Percentiles rank a stretch among this genome's conserved stretches.
Evolutionary conservation across 2,113 vertebrate genomes (phyloP).

Genomic region (Periophthalmodon schlosseri): DNA sequence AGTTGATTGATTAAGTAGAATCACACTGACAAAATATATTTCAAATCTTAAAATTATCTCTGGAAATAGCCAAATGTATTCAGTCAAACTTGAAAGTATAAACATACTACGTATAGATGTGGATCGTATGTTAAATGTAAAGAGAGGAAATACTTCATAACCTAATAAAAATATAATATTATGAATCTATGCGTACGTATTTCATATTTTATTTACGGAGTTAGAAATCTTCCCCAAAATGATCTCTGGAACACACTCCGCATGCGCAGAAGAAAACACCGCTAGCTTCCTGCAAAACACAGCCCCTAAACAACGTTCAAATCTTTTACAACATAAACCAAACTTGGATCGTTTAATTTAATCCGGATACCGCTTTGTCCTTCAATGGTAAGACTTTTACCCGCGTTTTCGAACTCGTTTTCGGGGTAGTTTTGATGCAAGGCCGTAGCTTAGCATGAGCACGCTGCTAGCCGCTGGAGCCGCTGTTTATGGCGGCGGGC

Average conservation of each 20-base stretch:
- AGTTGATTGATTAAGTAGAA: not conserved
- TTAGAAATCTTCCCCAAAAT: not conserved
- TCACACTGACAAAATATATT: not conserved
- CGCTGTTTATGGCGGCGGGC: constrained; percentile 26
- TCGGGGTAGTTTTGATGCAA: not conserved
- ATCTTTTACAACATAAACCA: constrained; percentile 59
- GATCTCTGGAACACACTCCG: constrained; percentile 7
- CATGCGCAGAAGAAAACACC: constrained; percentile 54
- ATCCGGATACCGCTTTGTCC: constrained; percentile 18
- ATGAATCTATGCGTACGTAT: not conserved
- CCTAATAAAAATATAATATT: not conserved
- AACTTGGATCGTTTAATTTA: constrained; percentile 35
- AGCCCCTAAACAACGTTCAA: constrained; percentile 78
- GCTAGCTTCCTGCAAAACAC: constrained; percentile 77
- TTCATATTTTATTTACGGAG: not conserved
- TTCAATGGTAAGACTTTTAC: constrained; percentile 71
- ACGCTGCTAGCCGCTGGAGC: constrained; percentile 46
- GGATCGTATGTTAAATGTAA: not conserved
- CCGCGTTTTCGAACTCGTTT: not conserved
- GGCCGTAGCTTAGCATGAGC: constrained; percentile 25
- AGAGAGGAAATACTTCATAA: not conserved
- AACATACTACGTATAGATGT: not conserved
- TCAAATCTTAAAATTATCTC: not conserved
- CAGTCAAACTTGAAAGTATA: not conserved
- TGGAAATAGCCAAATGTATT: not conserved